A percentile compares a stretch with the other conserved stretches of the same genome.
Conservation (phyloP, 2,888 invertebrate species). For the Melanostoma mellinum region DNA sequence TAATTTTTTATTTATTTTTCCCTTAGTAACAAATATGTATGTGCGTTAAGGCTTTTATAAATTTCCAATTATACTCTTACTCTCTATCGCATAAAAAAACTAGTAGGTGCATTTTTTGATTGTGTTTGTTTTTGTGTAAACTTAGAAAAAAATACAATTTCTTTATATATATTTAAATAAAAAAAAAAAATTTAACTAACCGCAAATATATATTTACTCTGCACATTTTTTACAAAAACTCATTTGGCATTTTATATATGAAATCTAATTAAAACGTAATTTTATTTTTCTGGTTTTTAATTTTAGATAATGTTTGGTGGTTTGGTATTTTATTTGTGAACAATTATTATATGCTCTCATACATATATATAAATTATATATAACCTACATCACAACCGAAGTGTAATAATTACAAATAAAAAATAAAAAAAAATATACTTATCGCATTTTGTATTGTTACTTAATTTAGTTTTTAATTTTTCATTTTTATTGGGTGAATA, state of each 20-base stretch:
- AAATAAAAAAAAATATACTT: constrained; percentile 10
- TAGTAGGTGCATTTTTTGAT: constrained; percentile 22
- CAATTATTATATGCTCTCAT: constrained; percentile 61
- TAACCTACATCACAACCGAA: constrained; percentile 57
- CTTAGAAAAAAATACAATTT: constrained; percentile 16
- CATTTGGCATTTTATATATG: constrained; percentile 44
- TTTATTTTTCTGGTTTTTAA: constrained; percentile 66
- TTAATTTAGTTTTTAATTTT: constrained; percentile 47
- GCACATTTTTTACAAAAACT: constrained; percentile 39
- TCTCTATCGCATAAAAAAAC: not conserved
- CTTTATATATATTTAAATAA: constrained; percentile 1
- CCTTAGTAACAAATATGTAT: not conserved
- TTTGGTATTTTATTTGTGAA: constrained; percentile 72
- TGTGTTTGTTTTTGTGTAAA: constrained; percentile 35
- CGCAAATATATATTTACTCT: constrained; percentile 28
- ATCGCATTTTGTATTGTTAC: constrained; percentile 59
- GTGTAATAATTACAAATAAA: constrained; percentile 49
- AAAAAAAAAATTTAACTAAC: constrained; percentile 15
- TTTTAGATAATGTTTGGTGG: constrained; percentile 73
- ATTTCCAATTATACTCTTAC: not conserved
- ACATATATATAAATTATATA: constrained; percentile 62
- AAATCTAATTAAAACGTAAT: constrained; percentile 61
- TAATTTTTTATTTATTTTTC: constrained; percentile 15
- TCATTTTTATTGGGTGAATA: constrained; percentile 50
- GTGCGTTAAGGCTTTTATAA: not conserved